Evolutionary conservation across 2,888 invertebrate genomes (phyloP).

Genomic region (Salpingus planirostris): DNA sequence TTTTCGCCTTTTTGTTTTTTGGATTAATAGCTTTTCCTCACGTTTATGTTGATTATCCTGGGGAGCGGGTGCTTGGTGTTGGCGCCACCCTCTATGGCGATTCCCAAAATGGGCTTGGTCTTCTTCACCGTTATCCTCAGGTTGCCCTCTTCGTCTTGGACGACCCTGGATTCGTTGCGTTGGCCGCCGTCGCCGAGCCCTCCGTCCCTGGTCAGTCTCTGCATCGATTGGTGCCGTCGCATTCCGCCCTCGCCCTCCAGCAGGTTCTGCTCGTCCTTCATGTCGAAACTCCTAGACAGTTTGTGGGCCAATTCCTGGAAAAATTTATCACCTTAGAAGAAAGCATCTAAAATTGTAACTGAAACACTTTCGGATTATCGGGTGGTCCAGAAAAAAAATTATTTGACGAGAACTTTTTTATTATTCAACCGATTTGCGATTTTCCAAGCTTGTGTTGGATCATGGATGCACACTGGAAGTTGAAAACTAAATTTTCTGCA

Average conservation of each 20-base stretch:
- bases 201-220: slow-evolving; percentile 56
- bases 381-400: too few relatives aligned
- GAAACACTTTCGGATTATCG: too few relatives aligned
- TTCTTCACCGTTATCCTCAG: slow-evolving; percentile 85
- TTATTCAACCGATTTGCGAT: too few relatives aligned
- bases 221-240: slow-evolving; percentile 69
- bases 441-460: too few relatives aligned
- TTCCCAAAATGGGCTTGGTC: slow-evolving; percentile 88
- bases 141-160: slow-evolving; percentile 80
- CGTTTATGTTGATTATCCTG: slow-evolving; percentile 93
- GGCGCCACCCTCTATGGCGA: slow-evolving; percentile 95
- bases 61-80: slow-evolving; percentile 93
- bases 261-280: slow-evolving; percentile 75
- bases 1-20: too few relatives aligned
- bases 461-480: too few relatives aligned
- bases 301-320: slow-evolving; percentile 77
- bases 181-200: slow-evolving; percentile 34
- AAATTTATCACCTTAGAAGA: too few relatives aligned
- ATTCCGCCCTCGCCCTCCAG: slow-evolving; percentile 56
- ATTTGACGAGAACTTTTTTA: too few relatives aligned
- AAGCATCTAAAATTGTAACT: too few relatives aligned
- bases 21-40: slow-evolving; percentile 47
- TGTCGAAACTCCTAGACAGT: slow-evolving; percentile 77
- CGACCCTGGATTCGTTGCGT: slow-evolving; percentile 55
- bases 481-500: too few relatives aligned